Percentiles rank a stretch among this genome's conserved stretches.
Evolutionary conservation across 2,113 vertebrate species (phyloP).

Genomic region (Ploceus nigricollis): DNA sequence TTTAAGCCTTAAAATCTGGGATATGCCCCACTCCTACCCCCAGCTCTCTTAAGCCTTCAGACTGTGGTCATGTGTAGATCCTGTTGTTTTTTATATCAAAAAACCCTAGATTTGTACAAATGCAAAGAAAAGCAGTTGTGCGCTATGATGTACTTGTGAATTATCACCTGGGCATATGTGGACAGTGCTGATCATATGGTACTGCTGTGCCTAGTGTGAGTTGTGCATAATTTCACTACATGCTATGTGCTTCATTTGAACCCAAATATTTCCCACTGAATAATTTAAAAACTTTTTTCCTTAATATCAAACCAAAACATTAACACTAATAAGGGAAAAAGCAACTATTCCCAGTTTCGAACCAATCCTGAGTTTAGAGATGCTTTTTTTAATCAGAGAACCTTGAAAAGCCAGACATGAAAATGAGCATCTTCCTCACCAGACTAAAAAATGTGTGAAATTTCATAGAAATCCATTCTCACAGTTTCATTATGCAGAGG

Average conservation of each 20-base stretch:
- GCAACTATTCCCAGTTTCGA: background rate
- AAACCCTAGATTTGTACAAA: background rate
- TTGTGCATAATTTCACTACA: background rate
- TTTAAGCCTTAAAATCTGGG: background rate
- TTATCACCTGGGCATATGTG: background rate
- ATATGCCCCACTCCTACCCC: rapidly evolving
- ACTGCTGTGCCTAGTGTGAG: background rate
- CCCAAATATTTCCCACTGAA: background rate
- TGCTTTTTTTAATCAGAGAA: constrained; percentile 11
- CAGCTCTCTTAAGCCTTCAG: background rate
- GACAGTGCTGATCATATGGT: background rate
- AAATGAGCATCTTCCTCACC: constrained; percentile 59
- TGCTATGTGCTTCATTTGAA: background rate
- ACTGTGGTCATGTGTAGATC: background rate
- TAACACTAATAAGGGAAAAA: background rate
- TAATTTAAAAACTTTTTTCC: background rate
- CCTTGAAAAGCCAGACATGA: constrained; percentile 16
- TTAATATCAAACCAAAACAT: background rate
- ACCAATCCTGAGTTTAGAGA: background rate
- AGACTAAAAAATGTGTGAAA: constrained; percentile 60
- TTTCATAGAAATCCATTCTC: constrained; percentile 62
- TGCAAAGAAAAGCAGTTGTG: background rate
- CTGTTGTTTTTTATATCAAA: background rate
- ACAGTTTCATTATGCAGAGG: constrained; percentile 56
- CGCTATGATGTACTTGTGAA: background rate